Base-by-base conservation (phyloP, 2,797 vertebrate species). In the Sebastes oblongus region DNA sequence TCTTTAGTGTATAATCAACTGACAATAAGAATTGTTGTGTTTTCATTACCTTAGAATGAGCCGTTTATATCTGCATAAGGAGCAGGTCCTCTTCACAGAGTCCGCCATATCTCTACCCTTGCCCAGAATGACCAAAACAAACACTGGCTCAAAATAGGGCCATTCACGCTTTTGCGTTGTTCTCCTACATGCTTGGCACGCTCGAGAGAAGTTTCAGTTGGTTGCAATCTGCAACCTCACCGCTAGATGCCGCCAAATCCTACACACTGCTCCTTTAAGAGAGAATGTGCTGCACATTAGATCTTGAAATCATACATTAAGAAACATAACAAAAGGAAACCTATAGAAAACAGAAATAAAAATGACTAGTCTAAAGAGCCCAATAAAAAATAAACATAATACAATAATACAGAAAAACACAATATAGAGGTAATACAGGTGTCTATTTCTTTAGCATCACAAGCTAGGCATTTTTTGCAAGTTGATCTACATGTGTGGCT, bases 371-470 rank as follows among this genome's bases (percentile, higher is more conserved):
- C 36, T 20, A 69, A 85, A 80, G 25, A 75, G 34, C 5, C 18
- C 13, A 61, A 66, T 72, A 73, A n/a, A 77, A 70, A 80, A 58
- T 25, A 71, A 67, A 62, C 27, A 42, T 0, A 72, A 58, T 29
- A 77, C 13, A 75, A 75, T 65, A 22, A 56, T 32, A 81, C 20
- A 81, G 10, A 80, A 70, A 20, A 83, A 72, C 6, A 71, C 20
- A 66, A 36, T 24, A 25, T 29, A 78, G 39, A 76, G 25, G 7
- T 65, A n/a, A 75, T 60, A 56, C 14, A 75, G 39, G 29, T 61
- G 32, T 70, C 65, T 80, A 25, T 66, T 56, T 78, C 25, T 71
- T 69, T 66, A 69, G 66, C 56, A 34, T 71, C 56, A 80, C 22
- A 75, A 59, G 13, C 54, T 70, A 50, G 20, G 25, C 3, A 46